Conservation (phyloP, 2,888 invertebrate genomes). For the Ligdia adustata region DNA sequence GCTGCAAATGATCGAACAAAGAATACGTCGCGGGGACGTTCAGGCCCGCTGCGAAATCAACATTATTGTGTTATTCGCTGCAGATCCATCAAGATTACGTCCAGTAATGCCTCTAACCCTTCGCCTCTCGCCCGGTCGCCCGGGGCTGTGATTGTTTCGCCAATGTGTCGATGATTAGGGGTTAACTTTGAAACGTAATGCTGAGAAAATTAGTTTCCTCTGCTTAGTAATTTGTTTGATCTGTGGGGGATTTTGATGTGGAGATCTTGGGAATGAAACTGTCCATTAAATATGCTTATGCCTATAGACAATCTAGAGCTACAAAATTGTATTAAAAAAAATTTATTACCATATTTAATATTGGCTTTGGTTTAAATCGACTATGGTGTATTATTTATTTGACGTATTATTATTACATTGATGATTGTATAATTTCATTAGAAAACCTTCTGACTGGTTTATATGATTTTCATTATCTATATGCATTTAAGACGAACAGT, state of each 20-base stretch:
- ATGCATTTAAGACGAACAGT: too few species aligned
- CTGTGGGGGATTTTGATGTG: constrained; percentile 3
- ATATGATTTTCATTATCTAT: too few species aligned
- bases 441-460: too few species aligned
- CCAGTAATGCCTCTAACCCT: constrained; percentile 71
- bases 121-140: constrained; percentile 41
- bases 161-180: constrained; percentile 75
- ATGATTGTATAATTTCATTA: too few species aligned
- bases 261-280: not conserved
- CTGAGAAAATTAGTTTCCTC: constrained; percentile 49
- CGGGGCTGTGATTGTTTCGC: constrained; percentile 67
- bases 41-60: constrained; percentile 41
- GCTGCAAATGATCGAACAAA: constrained; percentile 30
- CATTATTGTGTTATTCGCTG: constrained; percentile 65
- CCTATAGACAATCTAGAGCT: too few species aligned
- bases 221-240: constrained; percentile 24
- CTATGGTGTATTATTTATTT: too few species aligned
- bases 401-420: too few species aligned
- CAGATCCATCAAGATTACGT: constrained; percentile 81
- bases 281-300: too few species aligned
- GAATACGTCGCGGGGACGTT: constrained; percentile 24
- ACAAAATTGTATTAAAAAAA: too few species aligned
- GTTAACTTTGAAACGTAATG: constrained; percentile 48
- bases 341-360: too few species aligned
- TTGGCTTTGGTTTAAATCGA: too few species aligned